Evolutionary conservation across 2,113 vertebrate genomes (phyloP), one percentile per base, ranked within the genome.

Genomic region (Oryctolagus cuniculus): DNA sequence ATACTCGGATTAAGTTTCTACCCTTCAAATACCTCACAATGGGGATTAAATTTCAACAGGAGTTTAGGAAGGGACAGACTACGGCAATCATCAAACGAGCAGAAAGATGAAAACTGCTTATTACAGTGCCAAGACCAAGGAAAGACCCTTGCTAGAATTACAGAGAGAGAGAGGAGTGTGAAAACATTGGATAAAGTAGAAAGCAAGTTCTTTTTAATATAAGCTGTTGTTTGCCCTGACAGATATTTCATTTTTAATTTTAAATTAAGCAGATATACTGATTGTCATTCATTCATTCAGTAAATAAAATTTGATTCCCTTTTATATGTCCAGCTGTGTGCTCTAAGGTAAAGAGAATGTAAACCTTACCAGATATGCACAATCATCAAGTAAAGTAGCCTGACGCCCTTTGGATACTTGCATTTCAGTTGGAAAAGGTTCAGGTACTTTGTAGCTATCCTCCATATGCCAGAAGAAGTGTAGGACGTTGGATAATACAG

Each of bases 131-230:
- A 63, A 49, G 16, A 81, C 44, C n/a, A 51, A 7, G 64, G 70
- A 24, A 17, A 38, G 10, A 19, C 8, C 53, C 1, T 82, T 72
- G 64, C 31, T 22, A 67, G 83, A 69, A 83, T 81, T 25, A 44
- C 6, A 44, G 87, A 58, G 22, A 44, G 44, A 44, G 87, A 58
- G 22, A 44, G 27, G 21, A n/a, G 36, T 58, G 4, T 51, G 69
- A 77, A 49, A 38, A 72, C 21, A 3, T 66, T 85, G 11, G 61
- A 34, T 83, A 61, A 36, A 74, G 21, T 27, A 91, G 67, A 87
- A 72, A 93, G 58, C 44, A 85, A 85, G 64, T 84, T 89, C 16
- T 91, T 93, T 61, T 80, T 58, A 55, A 66, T n/a, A 4, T 75
- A 58, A 78, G 73, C 22, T 25, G 70, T 87, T 53, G n/a, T 70